These are phyloP conservation scores for Radopholus similis DNA, from an alignment of 1,140 invertebrate species.

Conservation along the genomic window DNA sequence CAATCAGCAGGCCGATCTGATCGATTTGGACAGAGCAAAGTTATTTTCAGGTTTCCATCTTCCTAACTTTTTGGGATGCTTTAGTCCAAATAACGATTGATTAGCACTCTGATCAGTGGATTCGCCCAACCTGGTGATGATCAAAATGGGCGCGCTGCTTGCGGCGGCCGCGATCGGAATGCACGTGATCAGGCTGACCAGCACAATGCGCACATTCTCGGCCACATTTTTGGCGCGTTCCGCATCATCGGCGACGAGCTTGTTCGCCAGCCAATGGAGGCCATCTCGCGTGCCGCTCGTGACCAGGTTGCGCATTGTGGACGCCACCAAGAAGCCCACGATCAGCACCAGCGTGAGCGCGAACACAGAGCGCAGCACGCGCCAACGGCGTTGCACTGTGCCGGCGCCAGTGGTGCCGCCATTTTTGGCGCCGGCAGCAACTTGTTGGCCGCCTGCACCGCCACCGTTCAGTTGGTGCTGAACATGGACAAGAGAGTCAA, in stretches of 20 bases:
- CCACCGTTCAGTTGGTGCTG: background rate
- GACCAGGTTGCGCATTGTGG: background rate
- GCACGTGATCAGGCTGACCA: background rate
- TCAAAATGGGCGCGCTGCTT: background rate
- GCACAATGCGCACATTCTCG: background rate
- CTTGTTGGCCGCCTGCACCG: no score
- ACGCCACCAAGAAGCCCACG: constrained; percentile 3
- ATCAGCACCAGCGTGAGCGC: background rate
- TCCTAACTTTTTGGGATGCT: background rate
- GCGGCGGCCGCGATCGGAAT: background rate
- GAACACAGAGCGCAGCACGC: constrained; percentile 15
- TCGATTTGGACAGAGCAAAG: no score
- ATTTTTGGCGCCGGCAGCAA: no score
- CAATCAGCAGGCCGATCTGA: no score
- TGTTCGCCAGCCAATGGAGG: background rate
- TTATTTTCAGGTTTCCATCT: background rate
- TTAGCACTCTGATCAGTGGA: background rate
- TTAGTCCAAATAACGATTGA: no score
- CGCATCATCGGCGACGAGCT: background rate
- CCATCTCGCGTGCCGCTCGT: background rate
- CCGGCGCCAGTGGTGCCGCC: no score
- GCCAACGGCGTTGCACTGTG: no score
- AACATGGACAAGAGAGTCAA: background rate
- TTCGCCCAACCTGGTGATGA: background rate
- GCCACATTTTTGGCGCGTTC: background rate